A percentile compares a stretch with the other conserved stretches of the same genome.
These are phyloP conservation scores for Ophiodon elongatus DNA, from an alignment of 2,113 vertebrate genomes.

Conservation along the genomic window DNA sequence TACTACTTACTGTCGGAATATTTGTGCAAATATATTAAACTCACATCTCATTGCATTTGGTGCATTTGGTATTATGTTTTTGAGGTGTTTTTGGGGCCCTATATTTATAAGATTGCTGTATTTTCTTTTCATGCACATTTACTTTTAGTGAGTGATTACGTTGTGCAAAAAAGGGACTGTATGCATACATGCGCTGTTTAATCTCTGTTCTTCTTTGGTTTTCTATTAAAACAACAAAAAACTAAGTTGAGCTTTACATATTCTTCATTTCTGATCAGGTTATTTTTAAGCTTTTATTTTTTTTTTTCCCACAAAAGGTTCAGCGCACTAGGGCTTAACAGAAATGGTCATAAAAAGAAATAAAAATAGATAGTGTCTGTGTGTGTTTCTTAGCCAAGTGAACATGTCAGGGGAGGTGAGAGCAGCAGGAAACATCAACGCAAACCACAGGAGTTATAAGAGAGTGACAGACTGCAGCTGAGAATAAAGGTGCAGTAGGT, in stretches of 20 bases:
- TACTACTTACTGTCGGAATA: constrained; percentile 62
- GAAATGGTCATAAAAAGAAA: background rate
- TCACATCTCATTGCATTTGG: constrained; percentile 64
- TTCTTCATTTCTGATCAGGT: constrained; percentile 48
- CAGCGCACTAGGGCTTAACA: background rate
- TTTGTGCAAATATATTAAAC: constrained; percentile 71
- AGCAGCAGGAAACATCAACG: constrained; percentile 18
- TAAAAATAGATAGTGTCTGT: background rate
- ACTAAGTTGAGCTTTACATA: constrained; percentile 35
- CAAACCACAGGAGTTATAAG: constrained; percentile 5
- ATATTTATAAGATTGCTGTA: constrained; percentile 74
- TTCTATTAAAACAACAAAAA: constrained; percentile 80
- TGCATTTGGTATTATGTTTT: constrained; percentile 71
- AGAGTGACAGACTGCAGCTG: constrained; percentile 27
- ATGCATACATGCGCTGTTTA: constrained; percentile 68
- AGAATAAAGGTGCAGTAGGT: constrained; percentile 13
- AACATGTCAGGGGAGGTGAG: constrained; percentile 10
- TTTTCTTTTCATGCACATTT: constrained; percentile 59
- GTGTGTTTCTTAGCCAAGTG: background rate
- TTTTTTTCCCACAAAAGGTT: background rate
- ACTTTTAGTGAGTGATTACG: constrained; percentile 62
- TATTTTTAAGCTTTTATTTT: background rate
- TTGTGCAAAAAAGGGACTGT: constrained; percentile 67
- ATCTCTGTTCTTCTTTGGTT: constrained; percentile 75
- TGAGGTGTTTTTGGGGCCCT: constrained; percentile 54